Conservation (phyloP, 2,888 invertebrate species). For the Dryomyza anilis region DNA sequence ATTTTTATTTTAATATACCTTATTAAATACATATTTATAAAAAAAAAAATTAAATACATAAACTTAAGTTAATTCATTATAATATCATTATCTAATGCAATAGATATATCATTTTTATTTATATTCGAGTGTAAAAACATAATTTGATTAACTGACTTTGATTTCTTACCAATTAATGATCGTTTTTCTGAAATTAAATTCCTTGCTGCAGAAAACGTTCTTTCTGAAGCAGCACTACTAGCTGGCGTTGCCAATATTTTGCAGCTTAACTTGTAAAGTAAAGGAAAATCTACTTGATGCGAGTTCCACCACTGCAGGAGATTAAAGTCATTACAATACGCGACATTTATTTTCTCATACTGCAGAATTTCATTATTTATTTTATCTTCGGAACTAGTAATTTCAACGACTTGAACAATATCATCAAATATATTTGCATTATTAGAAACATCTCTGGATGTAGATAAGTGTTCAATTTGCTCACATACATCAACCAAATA, state of each 20-base stretch:
- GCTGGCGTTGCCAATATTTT: conserved; percentile 25
- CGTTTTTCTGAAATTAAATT: conserved; percentile 16
- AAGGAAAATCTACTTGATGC: conserved; percentile 4
- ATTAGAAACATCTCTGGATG: conserved; percentile 12
- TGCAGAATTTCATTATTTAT: conserved; percentile 23
- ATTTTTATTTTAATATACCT: too few relatives aligned
- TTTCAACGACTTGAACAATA: conserved; percentile 22
- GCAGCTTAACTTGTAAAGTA: conserved; percentile 21
- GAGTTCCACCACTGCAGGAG: conserved; percentile 21
- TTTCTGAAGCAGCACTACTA: conserved; percentile 12
- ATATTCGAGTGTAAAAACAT: conserved; percentile 18
- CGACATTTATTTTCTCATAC: conserved; percentile 25
- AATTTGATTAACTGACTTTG: conserved; percentile 8
- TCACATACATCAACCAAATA: conserved; percentile 15
- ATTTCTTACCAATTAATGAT: not conserved
- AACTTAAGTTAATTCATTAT: not conserved
- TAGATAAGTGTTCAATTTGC: not conserved
- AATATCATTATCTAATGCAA: not conserved
- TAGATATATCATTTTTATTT: not conserved
- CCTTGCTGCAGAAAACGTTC: conserved; percentile 1
- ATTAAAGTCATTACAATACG: conserved; percentile 27
- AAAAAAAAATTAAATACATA: not conserved
- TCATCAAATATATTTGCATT: conserved; percentile 25
- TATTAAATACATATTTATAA: not conserved
- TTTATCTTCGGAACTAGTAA: conserved; percentile 8